Base-by-base conservation (phyloP, 2,888 invertebrate genomes). In the Andrena bicolor region DNA sequence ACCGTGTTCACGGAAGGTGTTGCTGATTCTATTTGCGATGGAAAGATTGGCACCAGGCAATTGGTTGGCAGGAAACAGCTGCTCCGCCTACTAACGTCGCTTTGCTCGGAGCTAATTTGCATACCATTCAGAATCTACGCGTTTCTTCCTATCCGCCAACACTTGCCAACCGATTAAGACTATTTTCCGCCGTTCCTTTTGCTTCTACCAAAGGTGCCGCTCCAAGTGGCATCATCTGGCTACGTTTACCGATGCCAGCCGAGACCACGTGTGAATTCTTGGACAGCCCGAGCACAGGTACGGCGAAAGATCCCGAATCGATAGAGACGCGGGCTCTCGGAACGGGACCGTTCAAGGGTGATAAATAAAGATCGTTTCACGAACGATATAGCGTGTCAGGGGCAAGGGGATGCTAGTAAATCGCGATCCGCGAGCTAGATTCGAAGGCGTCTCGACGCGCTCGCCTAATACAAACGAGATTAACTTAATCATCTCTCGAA, bases 401-500 rank as follows among this genome's bases (percentile, higher is more conserved):
- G 61, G 5, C 13, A 10, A 53, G 16, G 41, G 16, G 41, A 74
- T 65, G 20, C 51, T 51, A 65, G 64, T 64, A 63, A 83, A 68
- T 79, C 66, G 73, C 51, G 68, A 30, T 35, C 60, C 30, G 64
- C 65, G 80, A 61, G 64, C 86, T 51, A 20, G 51, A 51, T 51
- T 51, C 51, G 20, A n/a, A 20, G 20, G 51, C 51, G 51, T 8
- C 51, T 51, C 51, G 51, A 20, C 51, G 20, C 83, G 78, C 76
- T 73, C 87, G 81, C 64, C 77, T 64, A 63, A 78, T 63, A 68
- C 74, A 64, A 76, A 79, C 81, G 83, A 83, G 87, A 87, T 90
- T 90, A 90, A 90, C 88, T 88, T 88, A 88, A 87, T 85, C 86
- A 80, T 87, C 84, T 80, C 82, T 83, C 88, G 88, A 86, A 87